Evolutionary conservation across 2,888 invertebrate species (phyloP).

Genomic region (Drosophila niveifrons): DNA sequence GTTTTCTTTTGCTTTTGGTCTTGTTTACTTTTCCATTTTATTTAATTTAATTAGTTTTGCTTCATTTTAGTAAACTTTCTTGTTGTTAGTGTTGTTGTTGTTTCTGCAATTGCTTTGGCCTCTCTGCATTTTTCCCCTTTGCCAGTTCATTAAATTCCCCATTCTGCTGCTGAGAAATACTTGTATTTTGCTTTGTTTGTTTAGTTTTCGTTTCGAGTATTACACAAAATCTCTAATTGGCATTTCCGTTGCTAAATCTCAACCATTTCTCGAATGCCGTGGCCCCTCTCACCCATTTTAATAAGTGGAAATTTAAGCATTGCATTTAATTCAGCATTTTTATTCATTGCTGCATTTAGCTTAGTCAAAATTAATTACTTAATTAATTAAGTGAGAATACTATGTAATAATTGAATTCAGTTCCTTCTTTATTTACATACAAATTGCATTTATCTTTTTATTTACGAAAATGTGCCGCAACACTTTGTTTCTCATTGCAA

Average conservation of each 20-base stretch:
- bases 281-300: background rate
- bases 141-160: conserved; percentile 38
- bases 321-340: background rate
- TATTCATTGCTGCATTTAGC: background rate
- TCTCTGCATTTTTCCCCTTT: conserved; percentile 27
- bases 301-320: conserved; percentile 1
- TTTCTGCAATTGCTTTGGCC: background rate
- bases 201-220: conserved; percentile 50
- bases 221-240: conserved; percentile 67
- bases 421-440: background rate
- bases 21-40: conserved; percentile 73
- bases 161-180: conserved; percentile 31
- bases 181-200: conserved; percentile 35
- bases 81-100: conserved; percentile 13
- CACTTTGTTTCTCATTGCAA: background rate
- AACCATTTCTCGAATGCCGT: background rate
- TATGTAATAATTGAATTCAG: background rate
- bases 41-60: conserved; percentile 78
- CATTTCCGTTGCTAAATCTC: conserved; percentile 54
- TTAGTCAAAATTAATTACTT: background rate
- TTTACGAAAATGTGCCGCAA: background rate
- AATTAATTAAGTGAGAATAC: background rate
- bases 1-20: conserved; percentile 17
- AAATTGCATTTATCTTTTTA: background rate
- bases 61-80: conserved; percentile 55